A percentile compares a stretch with the other conserved stretches of the same genome.
Conservation (phyloP, 1,140 invertebrate genomes). For the Drosophila tsacasi region DNA sequence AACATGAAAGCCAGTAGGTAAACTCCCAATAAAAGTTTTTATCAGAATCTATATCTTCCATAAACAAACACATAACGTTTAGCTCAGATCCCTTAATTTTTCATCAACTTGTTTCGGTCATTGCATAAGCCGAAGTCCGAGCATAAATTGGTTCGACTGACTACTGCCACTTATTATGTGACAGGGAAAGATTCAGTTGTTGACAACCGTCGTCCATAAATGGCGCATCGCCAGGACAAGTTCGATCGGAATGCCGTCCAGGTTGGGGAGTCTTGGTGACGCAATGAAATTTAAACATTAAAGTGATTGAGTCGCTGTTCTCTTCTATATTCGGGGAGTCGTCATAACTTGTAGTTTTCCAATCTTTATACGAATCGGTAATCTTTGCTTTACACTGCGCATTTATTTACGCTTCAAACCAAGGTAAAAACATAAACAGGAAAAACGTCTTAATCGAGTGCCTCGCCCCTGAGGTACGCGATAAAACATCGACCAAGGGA, state of each 20-base stretch:
- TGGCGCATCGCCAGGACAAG: slow-evolving; percentile 23
- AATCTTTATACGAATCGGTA: not conserved
- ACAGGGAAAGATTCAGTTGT: slow-evolving; percentile 14
- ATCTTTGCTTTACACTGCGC: too few species aligned
- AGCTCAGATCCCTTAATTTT: not conserved
- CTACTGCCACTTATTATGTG: slow-evolving; percentile 17
- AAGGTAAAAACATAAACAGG: not conserved
- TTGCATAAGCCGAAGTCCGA: not conserved
- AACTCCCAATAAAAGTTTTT: not conserved
- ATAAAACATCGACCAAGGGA: too few species aligned
- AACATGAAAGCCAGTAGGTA: not conserved
- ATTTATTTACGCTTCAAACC: not conserved
- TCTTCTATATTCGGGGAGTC: not conserved
- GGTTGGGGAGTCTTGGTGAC: slow-evolving; percentile 7
- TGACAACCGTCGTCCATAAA: slow-evolving; percentile 51
- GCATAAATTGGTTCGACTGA: slow-evolving; percentile 9
- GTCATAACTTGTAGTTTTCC: not conserved
- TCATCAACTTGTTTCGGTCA: not conserved
- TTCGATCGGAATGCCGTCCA: slow-evolving; percentile 31
- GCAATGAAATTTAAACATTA: not conserved
- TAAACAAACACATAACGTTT: not conserved
- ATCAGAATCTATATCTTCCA: not conserved
- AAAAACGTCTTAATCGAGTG: not conserved
- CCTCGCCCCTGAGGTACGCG: not conserved
- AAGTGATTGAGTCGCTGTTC: not conserved